A percentile compares a stretch with the other conserved stretches of the same genome.
Evolutionary conservation across 2,113 vertebrate genomes (phyloP).

Genomic region (Megaleporinus macrocephalus): DNA sequence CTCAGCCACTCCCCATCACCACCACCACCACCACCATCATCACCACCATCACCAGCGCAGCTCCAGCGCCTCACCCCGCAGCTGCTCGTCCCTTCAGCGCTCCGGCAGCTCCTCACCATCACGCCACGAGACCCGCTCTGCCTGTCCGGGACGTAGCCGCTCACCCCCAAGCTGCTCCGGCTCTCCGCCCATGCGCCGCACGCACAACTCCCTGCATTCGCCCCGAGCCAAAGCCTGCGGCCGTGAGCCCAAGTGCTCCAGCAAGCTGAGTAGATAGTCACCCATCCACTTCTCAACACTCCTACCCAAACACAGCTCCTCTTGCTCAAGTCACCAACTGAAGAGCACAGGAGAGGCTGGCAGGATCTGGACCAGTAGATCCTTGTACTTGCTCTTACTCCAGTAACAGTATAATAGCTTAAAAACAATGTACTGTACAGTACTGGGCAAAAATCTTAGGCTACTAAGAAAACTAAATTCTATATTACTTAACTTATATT

Average conservation of each 20-base stretch:
- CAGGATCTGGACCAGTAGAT: background rate
- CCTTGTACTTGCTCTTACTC: slow-evolving; percentile 19
- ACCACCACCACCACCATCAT: slow-evolving; percentile 82
- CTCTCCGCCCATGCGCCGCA: slow-evolving; percentile 90
- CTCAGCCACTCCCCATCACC: slow-evolving; percentile 80
- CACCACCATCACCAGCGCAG: slow-evolving; percentile 86
- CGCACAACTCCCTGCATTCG: slow-evolving; percentile 82
- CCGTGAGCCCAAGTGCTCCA: slow-evolving; percentile 89
- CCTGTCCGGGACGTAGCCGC: slow-evolving; percentile 89
- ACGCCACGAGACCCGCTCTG: slow-evolving; percentile 84
- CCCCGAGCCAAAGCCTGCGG: slow-evolving; percentile 74
- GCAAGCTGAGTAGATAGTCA: slow-evolving; percentile 96
- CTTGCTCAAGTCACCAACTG: background rate
- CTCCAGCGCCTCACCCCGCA: slow-evolving; percentile 93
- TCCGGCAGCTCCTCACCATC: slow-evolving; percentile 95
- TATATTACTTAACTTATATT: no score
- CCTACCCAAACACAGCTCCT: no score
- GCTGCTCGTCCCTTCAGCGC: slow-evolving; percentile 91
- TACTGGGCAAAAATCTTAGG: background rate
- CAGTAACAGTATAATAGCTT: background rate
- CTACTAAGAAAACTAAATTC: background rate
- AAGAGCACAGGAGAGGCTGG: slow-evolving; percentile 48
- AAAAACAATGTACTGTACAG: background rate
- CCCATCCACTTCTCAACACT: background rate
- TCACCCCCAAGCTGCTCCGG: slow-evolving; percentile 96